phyloP scores from a whole-genome alignment of 64 coral and sea anemone species.

The Actinia tenebrosa region DNA sequence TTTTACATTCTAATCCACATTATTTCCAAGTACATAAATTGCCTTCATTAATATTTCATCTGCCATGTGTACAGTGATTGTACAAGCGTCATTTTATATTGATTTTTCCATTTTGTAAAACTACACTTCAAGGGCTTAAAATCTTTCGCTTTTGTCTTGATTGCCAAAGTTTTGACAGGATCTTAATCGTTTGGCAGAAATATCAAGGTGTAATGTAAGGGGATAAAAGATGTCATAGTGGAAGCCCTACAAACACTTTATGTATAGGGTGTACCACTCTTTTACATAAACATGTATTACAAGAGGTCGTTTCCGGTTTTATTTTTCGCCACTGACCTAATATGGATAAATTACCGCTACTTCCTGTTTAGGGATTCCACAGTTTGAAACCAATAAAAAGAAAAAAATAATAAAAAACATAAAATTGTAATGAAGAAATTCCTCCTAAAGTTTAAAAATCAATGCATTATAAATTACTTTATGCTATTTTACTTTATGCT shows the following conservation, averaged over 20 bases:
- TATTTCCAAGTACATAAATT: neutral
- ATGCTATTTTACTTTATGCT: neutral
- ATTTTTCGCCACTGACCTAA: neutral
- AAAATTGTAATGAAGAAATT: neutral
- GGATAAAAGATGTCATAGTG: neutral
- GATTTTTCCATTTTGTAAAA: constrained; percentile 6
- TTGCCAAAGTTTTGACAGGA: neutral
- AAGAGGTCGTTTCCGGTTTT: neutral
- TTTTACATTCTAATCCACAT: neutral
- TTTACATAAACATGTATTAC: neutral
- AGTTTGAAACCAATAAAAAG: neutral
- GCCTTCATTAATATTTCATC: neutral
- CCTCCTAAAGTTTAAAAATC: no score
- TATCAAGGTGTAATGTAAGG: neutral
- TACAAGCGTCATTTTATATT: neutral
- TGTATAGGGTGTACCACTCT: neutral
- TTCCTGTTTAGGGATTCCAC: neutral
- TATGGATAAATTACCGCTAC: neutral
- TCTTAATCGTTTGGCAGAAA: neutral
- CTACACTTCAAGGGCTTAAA: neutral
- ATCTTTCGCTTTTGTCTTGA: neutral
- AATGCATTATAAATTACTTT: no score
- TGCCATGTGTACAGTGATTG: neutral
- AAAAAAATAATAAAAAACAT: neutral
- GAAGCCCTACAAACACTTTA: neutral